These are phyloP conservation scores for Neodon shergylaensis DNA, from an alignment of 2,113 vertebrate species.

Conservation along the genomic window DNA sequence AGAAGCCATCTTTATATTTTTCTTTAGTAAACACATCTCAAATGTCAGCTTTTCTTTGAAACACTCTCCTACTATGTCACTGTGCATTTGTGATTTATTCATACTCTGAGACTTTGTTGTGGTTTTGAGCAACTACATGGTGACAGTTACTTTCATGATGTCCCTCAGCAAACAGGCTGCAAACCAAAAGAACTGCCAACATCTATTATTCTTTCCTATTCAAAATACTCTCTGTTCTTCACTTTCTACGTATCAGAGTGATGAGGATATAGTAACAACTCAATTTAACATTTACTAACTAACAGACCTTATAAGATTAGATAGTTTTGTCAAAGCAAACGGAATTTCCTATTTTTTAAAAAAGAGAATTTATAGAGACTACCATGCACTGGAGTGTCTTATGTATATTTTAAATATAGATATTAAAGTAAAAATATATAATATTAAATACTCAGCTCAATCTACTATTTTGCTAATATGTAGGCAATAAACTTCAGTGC, in stretches of 20 bases:
- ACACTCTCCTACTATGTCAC: background rate
- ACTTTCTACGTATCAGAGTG: background rate
- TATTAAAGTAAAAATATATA: background rate
- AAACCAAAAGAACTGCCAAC: background rate
- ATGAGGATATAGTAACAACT: background rate
- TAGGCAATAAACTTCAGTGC: background rate
- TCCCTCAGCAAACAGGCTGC: background rate
- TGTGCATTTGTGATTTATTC: constrained; percentile 26
- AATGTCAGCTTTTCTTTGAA: background rate
- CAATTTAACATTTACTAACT: background rate
- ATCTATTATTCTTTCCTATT: background rate
- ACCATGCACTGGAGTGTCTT: background rate
- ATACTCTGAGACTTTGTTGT: background rate
- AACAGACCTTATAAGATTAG: background rate
- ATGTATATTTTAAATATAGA: background rate
- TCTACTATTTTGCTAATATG: background rate
- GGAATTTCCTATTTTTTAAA: background rate
- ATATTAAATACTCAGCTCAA: background rate
- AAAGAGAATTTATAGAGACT: background rate
- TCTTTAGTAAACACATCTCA: background rate
- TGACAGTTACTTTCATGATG: background rate
- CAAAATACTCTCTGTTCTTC: background rate
- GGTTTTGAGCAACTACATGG: background rate
- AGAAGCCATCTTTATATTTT: background rate
- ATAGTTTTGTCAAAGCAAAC: background rate